phyloP scores from a whole-genome alignment of 2,797 vertebrate genomes.

The Poeciliopsis turneri region DNA sequence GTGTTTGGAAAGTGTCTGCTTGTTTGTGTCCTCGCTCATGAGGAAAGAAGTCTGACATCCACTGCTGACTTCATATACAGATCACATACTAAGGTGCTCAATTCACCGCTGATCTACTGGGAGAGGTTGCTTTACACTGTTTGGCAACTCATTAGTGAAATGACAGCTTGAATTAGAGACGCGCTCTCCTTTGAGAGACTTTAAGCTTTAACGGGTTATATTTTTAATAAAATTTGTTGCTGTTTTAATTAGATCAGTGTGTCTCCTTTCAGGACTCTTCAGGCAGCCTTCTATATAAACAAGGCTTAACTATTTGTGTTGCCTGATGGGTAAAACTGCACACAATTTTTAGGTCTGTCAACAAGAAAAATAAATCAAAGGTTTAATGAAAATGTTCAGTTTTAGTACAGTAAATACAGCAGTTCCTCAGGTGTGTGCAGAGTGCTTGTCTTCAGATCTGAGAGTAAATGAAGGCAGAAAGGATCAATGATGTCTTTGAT shows the following conservation, averaged over 20 bases:
- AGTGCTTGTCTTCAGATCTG: slow-evolving; percentile 53
- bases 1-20: not conserved
- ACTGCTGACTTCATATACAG: not conserved
- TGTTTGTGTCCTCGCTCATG: slow-evolving; percentile 3
- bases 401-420: slow-evolving; percentile 12
- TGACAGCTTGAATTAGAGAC: slow-evolving; percentile 17
- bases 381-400: not conserved
- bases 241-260: slow-evolving; percentile 27
- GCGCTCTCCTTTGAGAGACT: slow-evolving; percentile 6
- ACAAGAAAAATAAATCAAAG: slow-evolving; percentile 20
- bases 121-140: not conserved
- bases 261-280: not conserved
- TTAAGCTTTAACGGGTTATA: slow-evolving; percentile 16
- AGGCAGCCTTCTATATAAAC: slow-evolving; percentile 1
- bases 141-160: slow-evolving; percentile 19
- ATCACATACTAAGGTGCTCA: slow-evolving; percentile 7
- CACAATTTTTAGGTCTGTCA: not conserved
- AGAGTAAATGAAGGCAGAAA: slow-evolving; percentile 60
- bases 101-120: not conserved
- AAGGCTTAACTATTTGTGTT: slow-evolving; percentile 12
- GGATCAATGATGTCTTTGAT: slow-evolving; percentile 73
- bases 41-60: slow-evolving; percentile 17
- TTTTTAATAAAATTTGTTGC: slow-evolving; percentile 21
- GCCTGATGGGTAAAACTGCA: not conserved
- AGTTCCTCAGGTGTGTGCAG: slow-evolving; percentile 23